A percentile compares a stretch with the other conserved stretches of the same genome.
These are phyloP conservation scores for Aethes cnicana DNA, from an alignment of 2,888 invertebrate species.

Conservation along the genomic window DNA sequence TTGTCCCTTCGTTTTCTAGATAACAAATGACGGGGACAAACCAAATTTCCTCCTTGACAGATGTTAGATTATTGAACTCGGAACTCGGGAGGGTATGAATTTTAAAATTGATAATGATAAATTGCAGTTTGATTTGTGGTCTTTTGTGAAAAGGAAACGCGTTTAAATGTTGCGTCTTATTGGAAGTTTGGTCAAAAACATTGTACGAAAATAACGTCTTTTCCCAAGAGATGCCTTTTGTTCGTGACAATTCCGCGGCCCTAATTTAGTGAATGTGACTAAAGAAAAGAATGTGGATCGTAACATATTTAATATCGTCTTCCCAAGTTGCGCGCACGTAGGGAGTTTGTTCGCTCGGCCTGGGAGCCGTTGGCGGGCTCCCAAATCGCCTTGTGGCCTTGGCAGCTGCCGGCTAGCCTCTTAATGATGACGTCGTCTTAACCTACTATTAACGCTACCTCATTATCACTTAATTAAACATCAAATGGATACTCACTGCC, in stretches of 20 bases:
- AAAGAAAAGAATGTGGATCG: neutral
- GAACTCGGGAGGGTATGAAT: constrained; percentile 18
- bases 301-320: constrained; percentile 20
- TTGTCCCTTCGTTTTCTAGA: constrained; percentile 39
- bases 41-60: constrained; percentile 37
- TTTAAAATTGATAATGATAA: constrained; percentile 23
- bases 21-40: constrained; percentile 43
- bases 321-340: constrained; percentile 17
- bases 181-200: no score
- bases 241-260: neutral
- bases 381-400: constrained; percentile 56
- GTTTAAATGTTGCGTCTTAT: no score
- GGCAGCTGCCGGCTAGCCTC: constrained; percentile 47
- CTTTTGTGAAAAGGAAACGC: no score
- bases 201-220: no score
- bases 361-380: constrained; percentile 44
- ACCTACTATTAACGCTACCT: constrained; percentile 37
- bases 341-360: constrained; percentile 9
- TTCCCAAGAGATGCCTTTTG: no score
- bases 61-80: constrained; percentile 34
- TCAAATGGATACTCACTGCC: constrained; percentile 12
- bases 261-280: neutral
- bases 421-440: constrained; percentile 52
- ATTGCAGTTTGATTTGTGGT: constrained; percentile 7
- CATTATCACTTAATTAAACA: constrained; percentile 49